These are phyloP conservation scores for Carassius gibelio DNA, from an alignment of 2,113 vertebrate genomes.

Conservation along the genomic window DNA sequence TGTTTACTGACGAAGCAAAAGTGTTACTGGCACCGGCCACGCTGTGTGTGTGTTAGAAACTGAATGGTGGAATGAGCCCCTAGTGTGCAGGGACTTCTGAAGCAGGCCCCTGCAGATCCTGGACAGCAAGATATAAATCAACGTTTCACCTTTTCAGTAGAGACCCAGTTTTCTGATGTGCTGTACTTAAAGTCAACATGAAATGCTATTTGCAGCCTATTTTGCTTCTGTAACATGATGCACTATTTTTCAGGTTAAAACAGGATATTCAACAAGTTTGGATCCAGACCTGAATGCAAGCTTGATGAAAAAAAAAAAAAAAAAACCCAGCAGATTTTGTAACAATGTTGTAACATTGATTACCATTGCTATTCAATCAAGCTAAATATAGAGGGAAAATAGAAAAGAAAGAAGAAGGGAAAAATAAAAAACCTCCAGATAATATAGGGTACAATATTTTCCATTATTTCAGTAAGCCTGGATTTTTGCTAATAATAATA, in stretches of 20 bases:
- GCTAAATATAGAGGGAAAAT: not conserved
- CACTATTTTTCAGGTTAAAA: not conserved
- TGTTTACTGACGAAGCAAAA: conserved; percentile 82
- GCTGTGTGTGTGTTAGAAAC: conserved; percentile 25
- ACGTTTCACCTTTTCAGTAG: not conserved
- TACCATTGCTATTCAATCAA: not conserved
- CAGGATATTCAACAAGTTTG: not conserved
- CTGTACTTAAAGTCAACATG: conserved; percentile 59
- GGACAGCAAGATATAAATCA: conserved; percentile 37
- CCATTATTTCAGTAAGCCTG: no score
- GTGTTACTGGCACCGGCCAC: conserved; percentile 71
- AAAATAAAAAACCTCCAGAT: no score
- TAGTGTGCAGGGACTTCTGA: conserved; percentile 60
- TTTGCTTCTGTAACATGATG: not conserved
- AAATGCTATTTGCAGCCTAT: conserved; percentile 48
- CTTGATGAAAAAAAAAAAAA: not conserved
- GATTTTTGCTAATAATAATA: no score
- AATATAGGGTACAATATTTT: no score
- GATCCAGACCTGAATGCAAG: not conserved
- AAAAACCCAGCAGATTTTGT: not conserved
- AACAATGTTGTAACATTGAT: not conserved
- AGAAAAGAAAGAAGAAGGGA: no score
- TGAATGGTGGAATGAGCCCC: conserved; percentile 43
- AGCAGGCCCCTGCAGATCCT: conserved; percentile 47
- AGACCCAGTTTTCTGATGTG: conserved; percentile 62